Base-by-base conservation (phyloP, 2,113 vertebrate genomes). In the Corythornis vintsioides region DNA sequence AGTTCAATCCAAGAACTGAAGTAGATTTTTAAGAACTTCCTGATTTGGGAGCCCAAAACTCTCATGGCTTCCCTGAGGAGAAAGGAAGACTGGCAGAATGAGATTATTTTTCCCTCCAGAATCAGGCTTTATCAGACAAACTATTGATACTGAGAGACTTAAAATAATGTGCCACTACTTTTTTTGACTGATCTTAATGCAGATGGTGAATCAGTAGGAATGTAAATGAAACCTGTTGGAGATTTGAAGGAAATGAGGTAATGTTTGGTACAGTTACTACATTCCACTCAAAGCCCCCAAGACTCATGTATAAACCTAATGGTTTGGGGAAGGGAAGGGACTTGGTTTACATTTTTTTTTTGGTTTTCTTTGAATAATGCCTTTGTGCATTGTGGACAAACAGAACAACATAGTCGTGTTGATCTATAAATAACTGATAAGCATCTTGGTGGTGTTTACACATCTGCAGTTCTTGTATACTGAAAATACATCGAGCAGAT, bases 271-370 rank as follows among this genome's bases (percentile, higher is more conserved):
- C 6, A 29, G 52, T 38, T 78, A 52, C 15, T 56, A 22, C 12
- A 14, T 12, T 56, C 11, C 13, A 11, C 57, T 63, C 67, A 79
- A 21, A 69, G 40, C 21, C 31, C 31, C 11, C 5, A 33, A 13
- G 22, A 63, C 11, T 57, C 55, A 21, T 33, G 17, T 29, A n/a
- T 38, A 56, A 79, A 9, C 13, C 55, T 79, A 17, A 57, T 11
- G 11, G 4, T 9, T 48, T 10, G 3, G 2, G 4, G 5, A 38
- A 38, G 11, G 14, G 35, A 4, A 8, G 31, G 14, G 7, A 38
- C 14, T 18, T 61, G 8, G 4, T 85, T 82, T 28, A 15, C 12
- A 16, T 24, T 65, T 59, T 9, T 6, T 38, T 47, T 31, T 8
- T 43, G 14, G 20, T 22, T 16, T 20, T 47, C n/a, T 35, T 24